A percentile compares a stretch with the other conserved stretches of the same genome.
phyloP scores from a whole-genome alignment of 1,140 invertebrate genomes.

The Colletes latitarsis region DNA sequence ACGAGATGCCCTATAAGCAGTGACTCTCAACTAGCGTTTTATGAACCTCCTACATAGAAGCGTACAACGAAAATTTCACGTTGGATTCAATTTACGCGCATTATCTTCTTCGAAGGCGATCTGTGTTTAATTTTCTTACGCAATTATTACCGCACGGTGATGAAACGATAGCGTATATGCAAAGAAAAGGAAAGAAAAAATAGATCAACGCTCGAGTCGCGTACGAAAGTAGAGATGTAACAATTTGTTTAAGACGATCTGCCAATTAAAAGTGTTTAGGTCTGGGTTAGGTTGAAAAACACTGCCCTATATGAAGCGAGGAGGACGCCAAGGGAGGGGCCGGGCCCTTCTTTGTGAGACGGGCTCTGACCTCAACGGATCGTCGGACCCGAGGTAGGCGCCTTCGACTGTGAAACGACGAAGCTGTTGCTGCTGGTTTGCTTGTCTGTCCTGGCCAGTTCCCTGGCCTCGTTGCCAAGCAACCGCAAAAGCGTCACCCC shows the following conservation, averaged over 20 bases:
- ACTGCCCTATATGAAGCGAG: slow-evolving; percentile 16
- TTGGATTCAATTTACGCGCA: too few relatives aligned
- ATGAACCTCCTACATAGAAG: too few relatives aligned
- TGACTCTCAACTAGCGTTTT: too few relatives aligned
- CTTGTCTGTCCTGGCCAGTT: slow-evolving; percentile 59
- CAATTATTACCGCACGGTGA: not conserved
- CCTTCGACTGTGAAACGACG: slow-evolving; percentile 33
- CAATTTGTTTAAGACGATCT: not conserved
- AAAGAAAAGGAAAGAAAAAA: not conserved
- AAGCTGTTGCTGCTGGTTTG: slow-evolving; percentile 52
- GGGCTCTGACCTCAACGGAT: slow-evolving; percentile 70
- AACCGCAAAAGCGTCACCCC: slow-evolving; percentile 61
- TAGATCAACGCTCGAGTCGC: not conserved
- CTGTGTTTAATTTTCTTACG: not conserved
- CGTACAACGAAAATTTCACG: too few relatives aligned
- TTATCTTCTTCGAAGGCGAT: not conserved
- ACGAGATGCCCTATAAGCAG: slow-evolving; percentile 17
- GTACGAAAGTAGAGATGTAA: not conserved
- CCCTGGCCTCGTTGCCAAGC: slow-evolving; percentile 69
- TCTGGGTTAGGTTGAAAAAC: not conserved
- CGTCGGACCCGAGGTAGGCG: slow-evolving; percentile 54
- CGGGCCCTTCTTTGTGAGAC: slow-evolving; percentile 70
- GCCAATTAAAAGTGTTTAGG: not conserved
- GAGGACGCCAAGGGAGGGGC: slow-evolving; percentile 64
- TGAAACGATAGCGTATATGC: not conserved